These are phyloP conservation scores for Champsocephalus gunnari DNA, from an alignment of 2,797 vertebrate genomes.

Conservation along the genomic window DNA sequence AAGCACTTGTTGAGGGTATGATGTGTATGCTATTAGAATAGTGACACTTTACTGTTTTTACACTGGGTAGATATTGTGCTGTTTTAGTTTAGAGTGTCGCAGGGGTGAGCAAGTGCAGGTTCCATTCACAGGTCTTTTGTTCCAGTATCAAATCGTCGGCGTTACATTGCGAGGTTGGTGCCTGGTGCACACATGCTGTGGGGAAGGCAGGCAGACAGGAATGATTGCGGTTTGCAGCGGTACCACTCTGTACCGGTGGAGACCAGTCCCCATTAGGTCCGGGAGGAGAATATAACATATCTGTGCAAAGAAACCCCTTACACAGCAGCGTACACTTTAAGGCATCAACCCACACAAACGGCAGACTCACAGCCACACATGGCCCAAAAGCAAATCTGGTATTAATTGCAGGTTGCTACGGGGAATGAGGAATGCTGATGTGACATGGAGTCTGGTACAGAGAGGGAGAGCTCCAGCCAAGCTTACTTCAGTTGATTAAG, in stretches of 20 bases:
- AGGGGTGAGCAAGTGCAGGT: conserved; percentile 38
- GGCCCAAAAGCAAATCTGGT: conserved; percentile 55
- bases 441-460: conserved; percentile 65
- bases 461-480: conserved; percentile 48
- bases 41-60: conserved; percentile 8
- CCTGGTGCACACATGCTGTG: conserved; percentile 65
- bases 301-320: conserved; percentile 56
- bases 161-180: conserved; percentile 50
- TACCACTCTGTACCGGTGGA: conserved; percentile 72
- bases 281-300: conserved; percentile 51
- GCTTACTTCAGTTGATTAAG: conserved; percentile 62
- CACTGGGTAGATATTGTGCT: not conserved
- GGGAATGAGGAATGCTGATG: conserved; percentile 65
- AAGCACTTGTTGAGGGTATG: conserved; percentile 5
- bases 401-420: conserved; percentile 46
- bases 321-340: conserved; percentile 44
- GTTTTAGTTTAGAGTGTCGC: not conserved
- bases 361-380: conserved; percentile 24
- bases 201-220: conserved; percentile 62
- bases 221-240: conserved; percentile 59
- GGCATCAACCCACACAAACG: conserved; percentile 29
- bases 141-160: conserved; percentile 17
- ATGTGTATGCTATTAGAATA: conserved; percentile 4
- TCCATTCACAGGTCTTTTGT: conserved; percentile 59
- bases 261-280: conserved; percentile 65